Evolutionary conservation across 2,888 invertebrate species (phyloP), one percentile per base, ranked within the genome.

Genomic region (Charanyca ferruginea): DNA sequence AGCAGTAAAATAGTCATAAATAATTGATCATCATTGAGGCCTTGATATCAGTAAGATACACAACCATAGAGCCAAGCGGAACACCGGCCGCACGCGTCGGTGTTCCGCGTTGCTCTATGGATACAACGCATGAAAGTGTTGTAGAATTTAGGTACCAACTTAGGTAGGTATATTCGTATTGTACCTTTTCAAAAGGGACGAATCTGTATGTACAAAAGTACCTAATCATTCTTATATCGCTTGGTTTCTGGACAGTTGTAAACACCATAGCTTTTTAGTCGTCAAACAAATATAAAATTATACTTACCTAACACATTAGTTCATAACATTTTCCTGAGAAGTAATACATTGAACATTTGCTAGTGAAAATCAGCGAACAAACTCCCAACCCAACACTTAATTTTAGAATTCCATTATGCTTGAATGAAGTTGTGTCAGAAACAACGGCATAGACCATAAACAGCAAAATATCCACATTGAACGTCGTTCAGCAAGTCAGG

Each of bases 361-460:
- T 16, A 4, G 38, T 18, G 1, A 22, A 44, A 28, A 28, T 32
- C 13, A 9, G 9, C 6, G 8, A 8, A 32, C 22, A 22, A 32
- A 48, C 23, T 32, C 25, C 35, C 20, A 28, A 22, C 45, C 25
- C 18, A 35, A 49, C 18, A 42, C 16, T 52, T 25, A 9, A 67
- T 38, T 44, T 55, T 23, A 55, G 22, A 47, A 52, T 13, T 47
- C 23, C 42, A 49, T 51, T n/a, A 22, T 38, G 23, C 22, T 51
- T 51, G 23, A 62, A 61, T 55, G 28, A 52, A 61, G 47, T 52
- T 32, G 9, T 68, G 58, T 68, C 38, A 32, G 11, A 66, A 60
- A 57, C 73, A 65, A 73, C 74, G 55, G 73, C 48, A 53, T 23
- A 55, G 23, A 57, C 59, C 65, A 73, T 69, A 69, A 77, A 73